Evolutionary conservation across 1,140 invertebrate genomes (phyloP).

Genomic region (Plectrocnemia conspersa): DNA sequence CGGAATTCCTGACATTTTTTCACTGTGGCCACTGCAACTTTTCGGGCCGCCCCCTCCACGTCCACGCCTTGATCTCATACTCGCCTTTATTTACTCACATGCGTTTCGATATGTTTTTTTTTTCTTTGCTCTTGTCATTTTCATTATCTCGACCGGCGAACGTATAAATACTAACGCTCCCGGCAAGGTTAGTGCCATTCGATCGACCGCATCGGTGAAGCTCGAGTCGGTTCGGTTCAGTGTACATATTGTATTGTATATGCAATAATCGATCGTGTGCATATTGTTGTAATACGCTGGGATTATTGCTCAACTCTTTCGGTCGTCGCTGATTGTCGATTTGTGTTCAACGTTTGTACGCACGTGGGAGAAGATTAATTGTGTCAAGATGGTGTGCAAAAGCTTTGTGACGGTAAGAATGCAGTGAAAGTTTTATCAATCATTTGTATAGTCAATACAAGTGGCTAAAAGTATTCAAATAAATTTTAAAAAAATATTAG

Average conservation of each 20-base stretch:
- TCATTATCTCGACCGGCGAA: slow-evolving; percentile 9
- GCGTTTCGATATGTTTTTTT: slow-evolving; percentile 14
- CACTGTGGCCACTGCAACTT: too few relatives aligned
- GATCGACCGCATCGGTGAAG: slow-evolving; percentile 21
- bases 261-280: neutral
- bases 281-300: neutral
- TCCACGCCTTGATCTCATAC: slow-evolving; percentile 14
- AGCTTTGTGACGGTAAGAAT: slow-evolving; percentile 1
- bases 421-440: slow-evolving; percentile 4
- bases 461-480: too few relatives aligned
- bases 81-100: slow-evolving; percentile 31
- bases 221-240: neutral
- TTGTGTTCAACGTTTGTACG: neutral
- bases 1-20: too few relatives aligned
- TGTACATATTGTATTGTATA: neutral
- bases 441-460: too few relatives aligned
- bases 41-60: neutral
- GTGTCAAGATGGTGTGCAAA: slow-evolving; percentile 3
- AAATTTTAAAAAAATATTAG: too few relatives aligned
- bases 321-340: too few relatives aligned
- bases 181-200: slow-evolving; percentile 34
- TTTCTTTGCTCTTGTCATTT: slow-evolving; percentile 18
- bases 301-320: too few relatives aligned
- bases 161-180: slow-evolving; percentile 29
- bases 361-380: neutral